Percentiles rank a stretch among this genome's conserved stretches.
phyloP scores from a whole-genome alignment of 2,888 invertebrate genomes.

The Pachymerium ferrugineum region DNA sequence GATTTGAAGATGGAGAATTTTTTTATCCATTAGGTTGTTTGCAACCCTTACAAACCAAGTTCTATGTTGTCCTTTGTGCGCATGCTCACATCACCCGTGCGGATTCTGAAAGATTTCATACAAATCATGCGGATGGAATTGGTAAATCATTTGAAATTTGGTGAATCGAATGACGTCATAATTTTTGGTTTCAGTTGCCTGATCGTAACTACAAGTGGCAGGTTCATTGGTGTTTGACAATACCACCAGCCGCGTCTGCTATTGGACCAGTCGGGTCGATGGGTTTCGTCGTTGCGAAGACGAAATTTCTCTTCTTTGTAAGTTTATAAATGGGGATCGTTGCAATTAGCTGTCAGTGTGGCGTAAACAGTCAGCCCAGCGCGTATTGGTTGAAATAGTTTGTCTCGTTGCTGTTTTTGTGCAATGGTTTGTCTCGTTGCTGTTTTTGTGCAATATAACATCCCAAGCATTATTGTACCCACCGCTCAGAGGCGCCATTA shows the following conservation, averaged over 20 bases:
- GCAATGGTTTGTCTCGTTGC: too few relatives aligned
- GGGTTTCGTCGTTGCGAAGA: constrained; percentile 74
- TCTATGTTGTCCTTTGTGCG: constrained; percentile 79
- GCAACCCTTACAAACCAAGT: constrained; percentile 85
- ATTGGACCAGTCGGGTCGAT: constrained; percentile 87
- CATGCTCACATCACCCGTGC: constrained; percentile 74
- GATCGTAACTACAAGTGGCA: constrained; percentile 69
- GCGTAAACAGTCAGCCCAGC: too few relatives aligned
- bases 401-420: too few relatives aligned
- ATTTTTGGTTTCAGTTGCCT: constrained; percentile 42
- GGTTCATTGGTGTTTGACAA: constrained; percentile 84
- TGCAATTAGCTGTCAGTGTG: too few relatives aligned
- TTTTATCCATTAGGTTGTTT: constrained; percentile 59
- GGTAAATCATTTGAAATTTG: constrained; percentile 38
- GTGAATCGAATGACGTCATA: neutral
- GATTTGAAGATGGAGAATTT: neutral
- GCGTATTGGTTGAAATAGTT: too few relatives aligned
- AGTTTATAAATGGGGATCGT: too few relatives aligned
- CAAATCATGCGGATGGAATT: constrained; percentile 73
- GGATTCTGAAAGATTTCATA: constrained; percentile 85
- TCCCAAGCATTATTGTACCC: too few relatives aligned
- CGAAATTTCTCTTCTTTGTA: constrained; percentile 88
- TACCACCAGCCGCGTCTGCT: constrained; percentile 78
- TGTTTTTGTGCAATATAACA: too few relatives aligned
- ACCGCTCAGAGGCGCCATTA: too few relatives aligned